phyloP scores from a whole-genome alignment of 2,797 vertebrate species.

The Catharus ustulatus region DNA sequence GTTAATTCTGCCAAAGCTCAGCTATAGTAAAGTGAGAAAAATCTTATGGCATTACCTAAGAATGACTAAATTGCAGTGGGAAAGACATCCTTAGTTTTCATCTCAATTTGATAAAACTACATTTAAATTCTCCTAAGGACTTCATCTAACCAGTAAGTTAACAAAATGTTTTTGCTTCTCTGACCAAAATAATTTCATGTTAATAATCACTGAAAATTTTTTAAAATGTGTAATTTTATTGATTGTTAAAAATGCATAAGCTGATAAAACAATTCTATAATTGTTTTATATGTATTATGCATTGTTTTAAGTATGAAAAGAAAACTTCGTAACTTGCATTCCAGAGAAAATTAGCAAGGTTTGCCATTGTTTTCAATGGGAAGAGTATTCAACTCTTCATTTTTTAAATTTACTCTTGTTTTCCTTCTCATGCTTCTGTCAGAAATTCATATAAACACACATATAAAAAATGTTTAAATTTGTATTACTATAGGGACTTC shows the following conservation, averaged over 20 bases:
- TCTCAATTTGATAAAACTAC: background rate
- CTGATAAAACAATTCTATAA: background rate
- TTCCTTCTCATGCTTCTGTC: background rate
- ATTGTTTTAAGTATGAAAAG: background rate
- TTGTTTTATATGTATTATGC: background rate
- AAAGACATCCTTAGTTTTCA: background rate
- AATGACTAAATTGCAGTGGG: background rate
- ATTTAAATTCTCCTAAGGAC: background rate
- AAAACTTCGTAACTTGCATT: background rate
- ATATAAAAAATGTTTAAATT: background rate
- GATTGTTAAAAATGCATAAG: background rate
- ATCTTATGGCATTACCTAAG: background rate
- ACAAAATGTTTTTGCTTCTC: background rate
- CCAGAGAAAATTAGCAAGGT: background rate
- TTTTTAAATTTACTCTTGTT: background rate
- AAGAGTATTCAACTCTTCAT: background rate
- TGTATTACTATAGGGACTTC: background rate
- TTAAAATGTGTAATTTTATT: background rate
- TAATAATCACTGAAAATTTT: background rate
- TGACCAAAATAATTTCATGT: background rate
- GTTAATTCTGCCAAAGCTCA: background rate
- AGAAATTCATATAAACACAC: background rate
- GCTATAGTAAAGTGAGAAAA: background rate
- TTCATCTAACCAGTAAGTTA: background rate
- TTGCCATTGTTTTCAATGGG: background rate